These are phyloP conservation scores for Lepus timidus DNA, from an alignment of 2,113 vertebrate species.

Conservation along the genomic window DNA sequence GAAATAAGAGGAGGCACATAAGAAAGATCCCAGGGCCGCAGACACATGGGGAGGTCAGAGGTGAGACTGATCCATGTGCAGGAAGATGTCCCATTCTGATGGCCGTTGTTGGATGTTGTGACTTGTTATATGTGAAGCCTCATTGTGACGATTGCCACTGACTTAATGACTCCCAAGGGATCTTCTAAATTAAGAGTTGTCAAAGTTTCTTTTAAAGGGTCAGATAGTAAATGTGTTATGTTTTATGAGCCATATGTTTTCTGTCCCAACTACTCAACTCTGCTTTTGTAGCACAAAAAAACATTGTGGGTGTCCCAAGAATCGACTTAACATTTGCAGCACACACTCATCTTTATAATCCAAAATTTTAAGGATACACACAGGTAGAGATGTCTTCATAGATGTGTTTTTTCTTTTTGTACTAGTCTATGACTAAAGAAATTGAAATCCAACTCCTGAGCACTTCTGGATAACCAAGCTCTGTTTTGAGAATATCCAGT, in stretches of 20 bases:
- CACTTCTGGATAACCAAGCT: not conserved
- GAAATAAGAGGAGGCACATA: not conserved
- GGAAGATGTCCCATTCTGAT: not conserved
- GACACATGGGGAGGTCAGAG: too few species aligned
- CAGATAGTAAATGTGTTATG: not conserved
- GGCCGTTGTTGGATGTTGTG: not conserved
- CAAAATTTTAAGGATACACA: not conserved
- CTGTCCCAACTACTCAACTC: not conserved
- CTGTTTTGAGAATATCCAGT: not conserved
- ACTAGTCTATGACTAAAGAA: not conserved
- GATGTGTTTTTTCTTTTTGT: not conserved
- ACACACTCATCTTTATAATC: not conserved
- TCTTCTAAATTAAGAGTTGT: not conserved
- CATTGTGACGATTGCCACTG: not conserved
- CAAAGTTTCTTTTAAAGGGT: not conserved
- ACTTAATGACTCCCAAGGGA: not conserved
- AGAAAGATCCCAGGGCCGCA: not conserved
- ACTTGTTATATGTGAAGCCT: not conserved
- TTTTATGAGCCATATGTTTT: not conserved
- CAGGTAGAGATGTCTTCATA: not conserved
- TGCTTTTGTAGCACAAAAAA: not conserved
- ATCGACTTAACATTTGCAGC: too few species aligned
- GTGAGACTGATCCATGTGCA: not conserved
- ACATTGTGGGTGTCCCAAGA: too few species aligned
- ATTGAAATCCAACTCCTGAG: slow-evolving; percentile 14